Evolutionary conservation across 2,113 vertebrate genomes (phyloP).

Genomic region (Sisor rabdophorus): DNA sequence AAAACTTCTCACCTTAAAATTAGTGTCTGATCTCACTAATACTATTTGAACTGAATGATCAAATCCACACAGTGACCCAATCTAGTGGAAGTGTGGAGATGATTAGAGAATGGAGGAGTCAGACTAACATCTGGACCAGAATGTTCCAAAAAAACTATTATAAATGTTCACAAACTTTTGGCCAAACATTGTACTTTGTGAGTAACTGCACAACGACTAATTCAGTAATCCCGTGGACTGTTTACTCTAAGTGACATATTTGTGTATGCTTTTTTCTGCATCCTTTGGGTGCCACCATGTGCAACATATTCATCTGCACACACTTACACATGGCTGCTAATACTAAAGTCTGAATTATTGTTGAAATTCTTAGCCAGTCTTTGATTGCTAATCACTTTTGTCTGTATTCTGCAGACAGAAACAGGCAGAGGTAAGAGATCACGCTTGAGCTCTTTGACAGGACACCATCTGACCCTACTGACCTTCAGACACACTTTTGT

Average conservation of each 20-base stretch:
- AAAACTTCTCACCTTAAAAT: no score
- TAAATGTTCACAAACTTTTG: no score
- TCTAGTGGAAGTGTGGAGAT: no score
- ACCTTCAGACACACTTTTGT: conserved; percentile 7
- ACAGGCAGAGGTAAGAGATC: not conserved
- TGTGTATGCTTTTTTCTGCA: not conserved
- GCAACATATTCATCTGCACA: not conserved
- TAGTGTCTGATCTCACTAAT: no score
- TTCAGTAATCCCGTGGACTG: not conserved
- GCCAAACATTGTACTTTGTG: not conserved
- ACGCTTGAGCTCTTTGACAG: conserved; percentile 3
- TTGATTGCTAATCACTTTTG: not conserved
- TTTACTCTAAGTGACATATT: not conserved
- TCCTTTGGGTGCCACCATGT: not conserved
- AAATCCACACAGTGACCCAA: no score
- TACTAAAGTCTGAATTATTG: not conserved
- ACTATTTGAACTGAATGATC: no score
- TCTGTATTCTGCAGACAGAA: conserved; percentile 9
- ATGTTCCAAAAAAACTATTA: no score
- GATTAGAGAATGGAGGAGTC: no score
- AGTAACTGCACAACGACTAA: not conserved
- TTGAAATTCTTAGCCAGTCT: not conserved
- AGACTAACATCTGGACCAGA: no score
- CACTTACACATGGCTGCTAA: not conserved
- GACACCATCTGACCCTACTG: not conserved